Percentiles rank a stretch among this genome's conserved stretches.
phyloP scores from a whole-genome alignment of 2,113 vertebrate species.

The Oreocharis arfaki region DNA sequence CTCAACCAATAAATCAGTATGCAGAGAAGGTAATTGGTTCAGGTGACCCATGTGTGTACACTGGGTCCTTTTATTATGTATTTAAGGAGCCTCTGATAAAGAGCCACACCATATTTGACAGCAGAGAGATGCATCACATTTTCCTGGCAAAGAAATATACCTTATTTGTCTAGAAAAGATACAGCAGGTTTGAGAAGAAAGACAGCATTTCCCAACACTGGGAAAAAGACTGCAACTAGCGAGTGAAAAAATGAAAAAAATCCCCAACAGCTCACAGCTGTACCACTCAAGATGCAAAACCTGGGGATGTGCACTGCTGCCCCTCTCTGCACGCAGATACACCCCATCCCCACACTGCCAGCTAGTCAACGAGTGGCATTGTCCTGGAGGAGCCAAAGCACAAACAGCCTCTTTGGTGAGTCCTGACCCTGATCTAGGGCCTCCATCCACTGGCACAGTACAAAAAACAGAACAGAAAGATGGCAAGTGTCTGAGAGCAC shows the following conservation, averaged over 20 bases:
- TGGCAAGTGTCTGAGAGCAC: not conserved
- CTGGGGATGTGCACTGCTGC: not conserved
- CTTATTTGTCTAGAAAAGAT: not conserved
- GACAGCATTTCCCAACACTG: not conserved
- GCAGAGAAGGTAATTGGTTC: not conserved
- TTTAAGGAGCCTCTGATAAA: conserved; percentile 40
- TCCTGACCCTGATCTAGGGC: not conserved
- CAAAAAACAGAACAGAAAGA: not conserved
- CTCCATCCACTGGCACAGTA: not conserved
- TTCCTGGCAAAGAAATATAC: not conserved
- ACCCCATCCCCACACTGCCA: not conserved
- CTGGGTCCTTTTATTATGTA: not conserved
- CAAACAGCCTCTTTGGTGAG: not conserved
- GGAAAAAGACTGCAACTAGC: not conserved
- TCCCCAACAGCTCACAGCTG: not conserved
- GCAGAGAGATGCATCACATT: not conserved
- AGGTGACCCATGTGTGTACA: not conserved
- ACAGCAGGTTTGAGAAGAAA: not conserved
- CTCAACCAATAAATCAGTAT: not conserved
- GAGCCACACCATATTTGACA: not conserved
- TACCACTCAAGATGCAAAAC: not conserved
- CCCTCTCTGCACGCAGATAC: not conserved
- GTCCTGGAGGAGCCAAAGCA: not conserved
- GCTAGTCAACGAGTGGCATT: not conserved
- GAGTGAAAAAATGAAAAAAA: not conserved